Evolutionary conservation across 2,797 vertebrate genomes (phyloP), one percentile per base, ranked within the genome.

Genomic region (Anguilla pacifica): DNA sequence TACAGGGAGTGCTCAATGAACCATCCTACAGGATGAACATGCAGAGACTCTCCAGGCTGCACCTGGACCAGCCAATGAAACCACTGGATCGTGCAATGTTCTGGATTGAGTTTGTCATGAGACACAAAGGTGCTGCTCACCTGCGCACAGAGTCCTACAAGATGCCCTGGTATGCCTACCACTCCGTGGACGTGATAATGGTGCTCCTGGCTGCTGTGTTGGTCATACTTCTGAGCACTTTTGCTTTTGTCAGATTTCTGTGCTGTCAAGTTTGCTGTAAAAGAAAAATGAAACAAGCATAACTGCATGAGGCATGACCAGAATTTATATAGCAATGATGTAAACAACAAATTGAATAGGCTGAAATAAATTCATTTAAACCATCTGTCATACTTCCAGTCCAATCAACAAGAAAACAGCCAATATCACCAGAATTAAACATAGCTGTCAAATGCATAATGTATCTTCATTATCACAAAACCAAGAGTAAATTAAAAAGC

Each of bases 151-250:
- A 93, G 61, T 93, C 91, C 6, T 92, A 91, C 74, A 91, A 79
- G 86, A 91, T 93, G 92, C 91, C 92, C 83, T 93, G 91, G 91
- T 93, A 92, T 57, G 28, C 85, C 1, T 93, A 93, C 86, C 89
- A 91, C 88, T 90, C 86, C 85, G 82, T 91, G 22, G 92, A 93
- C 22, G 88, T 93, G 22, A 81, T 90, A 10, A 39, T 74, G 22
- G 6, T 86, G 15, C 74, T 90, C 1, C 57, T 90, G 83, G 87
- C 81, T 67, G 85, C 31, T 35, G 67, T 55, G 25, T 72, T 64
- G 1, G 43, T 86, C 25, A 53, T 88, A n/a, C 28, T 86, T 22
- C n/a, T 72, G 19, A 51, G 5, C 43, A 35, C 64, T 51, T 51
- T 43, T 19, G 31, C 51, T 13, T 6, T 85, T 17, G 51, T 88